Percentiles rank a stretch among this genome's conserved stretches.
These are phyloP conservation scores for Datnioides undecimradiatus DNA, from an alignment of 2,113 vertebrate species.

Conservation along the genomic window DNA sequence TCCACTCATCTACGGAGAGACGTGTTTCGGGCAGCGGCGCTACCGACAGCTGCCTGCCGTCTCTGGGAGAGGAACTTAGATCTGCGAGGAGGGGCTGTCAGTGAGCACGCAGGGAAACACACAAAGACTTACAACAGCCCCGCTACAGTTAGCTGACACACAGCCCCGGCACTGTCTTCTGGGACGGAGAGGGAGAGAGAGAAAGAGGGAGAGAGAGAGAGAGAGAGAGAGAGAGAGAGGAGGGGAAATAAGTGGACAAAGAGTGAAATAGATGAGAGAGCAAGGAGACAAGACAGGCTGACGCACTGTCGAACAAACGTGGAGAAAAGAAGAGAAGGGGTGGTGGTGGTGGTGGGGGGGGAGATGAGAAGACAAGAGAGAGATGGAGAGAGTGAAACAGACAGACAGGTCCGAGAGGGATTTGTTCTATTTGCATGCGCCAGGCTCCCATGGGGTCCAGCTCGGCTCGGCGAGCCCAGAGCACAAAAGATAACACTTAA, in stretches of 20 bases:
- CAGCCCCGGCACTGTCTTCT: conserved; percentile 75
- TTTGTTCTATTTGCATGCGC: conserved; percentile 98
- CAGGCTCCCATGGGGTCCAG: conserved; percentile 91
- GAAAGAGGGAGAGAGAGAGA: conserved; percentile 71
- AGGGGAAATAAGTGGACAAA: conserved; percentile 74
- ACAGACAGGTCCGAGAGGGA: conserved; percentile 87
- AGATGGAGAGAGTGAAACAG: conserved; percentile 70
- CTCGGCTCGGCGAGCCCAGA: conserved; percentile 89
- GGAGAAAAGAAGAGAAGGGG: conserved; percentile 15
- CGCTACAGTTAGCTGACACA: conserved; percentile 92
- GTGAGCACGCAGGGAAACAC: conserved; percentile 93
- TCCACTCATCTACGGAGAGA: conserved; percentile 59
- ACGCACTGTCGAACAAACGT: conserved; percentile 66
- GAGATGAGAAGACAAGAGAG: conserved; percentile 34
- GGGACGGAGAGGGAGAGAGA: conserved; percentile 61
- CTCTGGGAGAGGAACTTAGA: conserved; percentile 88
- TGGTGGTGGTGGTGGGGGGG: background rate
- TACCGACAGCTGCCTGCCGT: conserved; percentile 95
- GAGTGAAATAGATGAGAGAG: conserved; percentile 77
- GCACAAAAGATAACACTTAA: conserved; percentile 99
- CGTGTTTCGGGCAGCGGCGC: conserved; percentile 86
- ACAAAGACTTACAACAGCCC: conserved; percentile 78
- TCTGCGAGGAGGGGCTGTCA: conserved; percentile 95
- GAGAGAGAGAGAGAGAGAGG: conserved; percentile 54
- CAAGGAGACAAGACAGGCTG: conserved; percentile 71